A percentile compares a stretch with the other conserved stretches of the same genome.
Evolutionary conservation across 2,113 vertebrate species (phyloP).

Genomic region (Ageneiosus marmoratus): DNA sequence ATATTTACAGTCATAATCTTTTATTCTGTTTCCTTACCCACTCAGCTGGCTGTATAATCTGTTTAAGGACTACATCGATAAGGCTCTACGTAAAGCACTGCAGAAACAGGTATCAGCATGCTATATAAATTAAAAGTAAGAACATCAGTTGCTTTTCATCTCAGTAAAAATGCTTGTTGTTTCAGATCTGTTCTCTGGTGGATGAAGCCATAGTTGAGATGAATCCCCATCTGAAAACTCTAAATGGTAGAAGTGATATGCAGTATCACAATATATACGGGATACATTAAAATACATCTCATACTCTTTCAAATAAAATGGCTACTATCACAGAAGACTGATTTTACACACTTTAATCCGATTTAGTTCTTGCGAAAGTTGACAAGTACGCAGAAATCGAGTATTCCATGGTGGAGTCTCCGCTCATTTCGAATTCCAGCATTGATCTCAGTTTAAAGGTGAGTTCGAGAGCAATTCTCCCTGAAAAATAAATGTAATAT

Average conservation of each 20-base stretch:
- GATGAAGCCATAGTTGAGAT: slow-evolving; percentile 57
- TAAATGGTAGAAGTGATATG: slow-evolving; percentile 65
- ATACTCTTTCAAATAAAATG: background rate
- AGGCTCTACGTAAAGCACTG: slow-evolving; percentile 57
- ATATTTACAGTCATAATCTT: background rate
- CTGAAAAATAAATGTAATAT: no score
- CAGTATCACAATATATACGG: no score
- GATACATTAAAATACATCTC: background rate
- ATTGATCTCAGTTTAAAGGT: no score
- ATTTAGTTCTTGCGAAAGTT: slow-evolving; percentile 70
- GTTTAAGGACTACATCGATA: slow-evolving; percentile 60
- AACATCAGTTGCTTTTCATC: background rate
- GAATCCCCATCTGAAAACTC: slow-evolving; percentile 70
- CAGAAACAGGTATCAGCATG: slow-evolving; percentile 66
- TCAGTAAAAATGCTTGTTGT: slow-evolving; percentile 24
- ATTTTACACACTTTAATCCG: background rate
- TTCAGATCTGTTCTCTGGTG: slow-evolving; percentile 75
- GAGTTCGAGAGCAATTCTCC: no score
- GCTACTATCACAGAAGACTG: background rate
- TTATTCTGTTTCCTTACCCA: background rate
- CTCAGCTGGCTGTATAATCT: slow-evolving; percentile 77
- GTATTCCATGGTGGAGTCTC: slow-evolving; percentile 72
- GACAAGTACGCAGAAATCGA: slow-evolving; percentile 75
- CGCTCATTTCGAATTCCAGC: slow-evolving; percentile 51
- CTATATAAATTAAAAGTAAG: background rate